Evolutionary conservation across 2,888 invertebrate species (phyloP).

Genomic region (Dicycla oo): DNA sequence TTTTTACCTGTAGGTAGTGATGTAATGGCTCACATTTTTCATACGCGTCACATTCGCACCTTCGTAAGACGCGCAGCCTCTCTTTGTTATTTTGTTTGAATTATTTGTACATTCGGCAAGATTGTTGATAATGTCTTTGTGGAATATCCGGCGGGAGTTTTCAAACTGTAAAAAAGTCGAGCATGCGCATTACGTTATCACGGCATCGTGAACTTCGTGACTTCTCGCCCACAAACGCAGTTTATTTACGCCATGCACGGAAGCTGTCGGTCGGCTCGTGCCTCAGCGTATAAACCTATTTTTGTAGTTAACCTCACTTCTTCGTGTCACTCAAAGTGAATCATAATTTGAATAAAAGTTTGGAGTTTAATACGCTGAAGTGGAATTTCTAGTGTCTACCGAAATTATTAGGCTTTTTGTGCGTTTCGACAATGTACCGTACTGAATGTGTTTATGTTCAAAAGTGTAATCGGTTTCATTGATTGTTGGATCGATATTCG

Average conservation of each 20-base stretch:
- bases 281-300: slow-evolving; percentile 76
- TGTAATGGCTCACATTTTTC: slow-evolving; percentile 79
- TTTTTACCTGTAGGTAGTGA: slow-evolving; percentile 83
- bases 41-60: slow-evolving; percentile 73
- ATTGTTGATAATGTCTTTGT: slow-evolving; percentile 18
- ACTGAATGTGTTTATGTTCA: slow-evolving; percentile 27
- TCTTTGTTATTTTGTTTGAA: slow-evolving; percentile 27
- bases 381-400: slow-evolving; percentile 15
- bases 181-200: slow-evolving; percentile 76
- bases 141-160: slow-evolving; percentile 70
- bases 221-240: slow-evolving; percentile 71
- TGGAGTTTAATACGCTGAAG: slow-evolving; percentile 3
- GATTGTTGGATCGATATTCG: slow-evolving; percentile 76
- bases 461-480: slow-evolving; percentile 44
- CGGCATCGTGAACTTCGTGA: slow-evolving; percentile 71
- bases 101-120: slow-evolving; percentile 36
- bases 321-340: slow-evolving; percentile 67
- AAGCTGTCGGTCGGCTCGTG: slow-evolving; percentile 74
- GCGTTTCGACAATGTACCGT: slow-evolving; percentile 29
- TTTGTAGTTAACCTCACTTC: slow-evolving; percentile 86
- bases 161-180: slow-evolving; percentile 66
- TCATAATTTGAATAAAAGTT: slow-evolving; percentile 49
- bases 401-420: background rate
- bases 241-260: slow-evolving; percentile 80
- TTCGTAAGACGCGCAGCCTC: slow-evolving; percentile 37